A percentile compares a stretch with the other conserved stretches of the same genome.
Evolutionary conservation across 1,140 invertebrate genomes (phyloP).

Genomic region (Lanistes nyassanus): DNA sequence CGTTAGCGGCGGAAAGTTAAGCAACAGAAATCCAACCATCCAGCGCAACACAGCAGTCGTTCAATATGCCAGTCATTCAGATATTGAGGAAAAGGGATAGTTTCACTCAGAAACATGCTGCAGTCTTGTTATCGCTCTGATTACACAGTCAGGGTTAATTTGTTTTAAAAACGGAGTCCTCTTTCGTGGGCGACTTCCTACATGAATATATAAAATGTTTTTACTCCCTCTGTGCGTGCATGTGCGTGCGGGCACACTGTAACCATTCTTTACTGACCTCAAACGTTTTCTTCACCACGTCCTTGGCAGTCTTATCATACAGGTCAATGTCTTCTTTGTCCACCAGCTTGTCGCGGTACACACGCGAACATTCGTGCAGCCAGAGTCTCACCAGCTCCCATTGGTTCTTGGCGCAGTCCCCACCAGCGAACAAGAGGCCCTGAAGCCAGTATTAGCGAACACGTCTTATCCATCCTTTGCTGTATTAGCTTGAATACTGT

Average conservation of each 20-base stretch:
- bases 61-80: background rate
- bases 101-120: background rate
- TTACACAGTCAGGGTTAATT: too few relatives aligned
- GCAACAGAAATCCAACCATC: background rate
- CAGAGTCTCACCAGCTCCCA: conserved; percentile 88
- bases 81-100: background rate
- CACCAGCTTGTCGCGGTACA: conserved; percentile 92
- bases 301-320: conserved; percentile 87
- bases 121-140: too few relatives aligned
- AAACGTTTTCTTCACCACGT: conserved; percentile 93
- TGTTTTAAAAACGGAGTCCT: too few relatives aligned
- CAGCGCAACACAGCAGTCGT: background rate
- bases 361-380: conserved; percentile 91
- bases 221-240: too few relatives aligned
- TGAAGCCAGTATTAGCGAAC: conserved; percentile 63
- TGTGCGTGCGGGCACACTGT: background rate
- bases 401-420: conserved; percentile 83
- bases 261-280: conserved; percentile 69
- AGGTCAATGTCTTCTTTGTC: conserved; percentile 92
- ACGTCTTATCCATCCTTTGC: too few relatives aligned
- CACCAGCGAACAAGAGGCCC: conserved; percentile 90
- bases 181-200: too few relatives aligned
- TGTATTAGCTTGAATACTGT: too few relatives aligned
- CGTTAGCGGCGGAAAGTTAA: too few relatives aligned
- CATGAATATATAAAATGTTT: background rate